Conservation (phyloP, 1,140 invertebrate genomes). For the Drosophila funebris region DNA sequence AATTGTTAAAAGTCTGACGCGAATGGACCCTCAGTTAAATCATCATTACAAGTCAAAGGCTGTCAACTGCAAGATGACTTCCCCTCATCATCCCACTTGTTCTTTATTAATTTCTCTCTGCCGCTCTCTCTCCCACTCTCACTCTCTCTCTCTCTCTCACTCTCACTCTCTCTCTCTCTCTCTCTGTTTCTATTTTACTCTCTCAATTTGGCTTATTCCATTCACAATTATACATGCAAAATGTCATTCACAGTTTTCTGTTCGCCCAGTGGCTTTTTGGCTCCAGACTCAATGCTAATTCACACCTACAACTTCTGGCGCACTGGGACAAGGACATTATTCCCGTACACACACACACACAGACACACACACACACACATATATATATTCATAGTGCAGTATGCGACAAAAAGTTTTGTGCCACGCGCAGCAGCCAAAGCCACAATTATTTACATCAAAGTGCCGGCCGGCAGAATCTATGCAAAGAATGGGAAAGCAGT, state of each 20-base stretch:
- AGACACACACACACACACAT: slow-evolving; percentile 1
- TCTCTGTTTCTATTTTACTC: background rate
- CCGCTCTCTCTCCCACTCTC: background rate
- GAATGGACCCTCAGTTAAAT: background rate
- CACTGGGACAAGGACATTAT: slow-evolving; percentile 48
- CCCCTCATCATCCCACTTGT: background rate
- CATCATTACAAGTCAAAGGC: background rate
- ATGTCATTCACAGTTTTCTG: slow-evolving; percentile 39
- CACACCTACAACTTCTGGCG: slow-evolving; percentile 47
- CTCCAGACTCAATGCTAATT: slow-evolving; percentile 59
- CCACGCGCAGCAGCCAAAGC: slow-evolving; percentile 34
- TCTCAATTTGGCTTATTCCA: background rate
- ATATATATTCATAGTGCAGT: background rate
- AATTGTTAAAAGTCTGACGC: background rate
- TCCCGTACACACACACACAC: slow-evolving; percentile 14
- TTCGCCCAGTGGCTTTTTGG: slow-evolving; percentile 60
- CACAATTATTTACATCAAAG: slow-evolving; percentile 41
- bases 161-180: background rate
- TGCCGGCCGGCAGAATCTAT: background rate
- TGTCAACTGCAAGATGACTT: slow-evolving; percentile 21
- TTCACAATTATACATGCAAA: slow-evolving; percentile 16
- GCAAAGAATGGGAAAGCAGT: background rate
- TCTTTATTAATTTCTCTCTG: background rate
- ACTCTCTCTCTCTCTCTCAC: background rate
- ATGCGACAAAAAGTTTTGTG: slow-evolving; percentile 30